Evolutionary conservation across 2,888 invertebrate genomes (phyloP), one percentile per base, ranked within the genome.

Genomic region (Cephonodes hylas): DNA sequence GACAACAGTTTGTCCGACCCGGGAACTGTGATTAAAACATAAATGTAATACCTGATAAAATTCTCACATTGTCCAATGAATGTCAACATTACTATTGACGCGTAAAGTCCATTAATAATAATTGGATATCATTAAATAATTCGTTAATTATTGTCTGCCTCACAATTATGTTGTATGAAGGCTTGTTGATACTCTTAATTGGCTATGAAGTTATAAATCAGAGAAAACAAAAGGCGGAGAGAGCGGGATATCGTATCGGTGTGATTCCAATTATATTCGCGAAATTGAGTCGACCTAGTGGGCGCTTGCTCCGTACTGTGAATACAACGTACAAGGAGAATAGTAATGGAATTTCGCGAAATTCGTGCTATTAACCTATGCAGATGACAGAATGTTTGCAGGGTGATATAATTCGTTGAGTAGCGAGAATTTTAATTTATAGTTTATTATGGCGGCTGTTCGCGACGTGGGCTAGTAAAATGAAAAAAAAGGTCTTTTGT

Each of bases 201-300:
- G 83, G 74, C 80, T 82, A 79, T 80, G 79, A 75, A 80, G 74
- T 81, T 82, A 84, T 88, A 86, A 87, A 80, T 88, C 80, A 84
- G 74, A 63, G 71, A 75, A 72, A 86, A 89, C 88, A 88, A 89
- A 83, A 86, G 86, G 79, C 79, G 74, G 80, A 77, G 68, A 77
- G 73, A 74, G 70, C 68, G 71, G 79, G 75, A 77, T 31, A 53
- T 53, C 31, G 80, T 85, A 83, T 84, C 82, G 79, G 82, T 75
- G 77, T 81, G 83, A 83, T 85, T 84, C 85, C 85, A 88, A 88
- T 88, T 88, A 88, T 83, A 80, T 83, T 84, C 78, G 80, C 83
- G 77, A 77, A 86, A 87, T 88, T 85, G 83, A 85, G 79, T 81
- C 77, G 68, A 69, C 69, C 68, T 68, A 71, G 72, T 72, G 60